A percentile compares a stretch with the other conserved stretches of the same genome.
Conservation (phyloP, 2,797 vertebrate genomes). For the Gambusia yucatana region DNA sequence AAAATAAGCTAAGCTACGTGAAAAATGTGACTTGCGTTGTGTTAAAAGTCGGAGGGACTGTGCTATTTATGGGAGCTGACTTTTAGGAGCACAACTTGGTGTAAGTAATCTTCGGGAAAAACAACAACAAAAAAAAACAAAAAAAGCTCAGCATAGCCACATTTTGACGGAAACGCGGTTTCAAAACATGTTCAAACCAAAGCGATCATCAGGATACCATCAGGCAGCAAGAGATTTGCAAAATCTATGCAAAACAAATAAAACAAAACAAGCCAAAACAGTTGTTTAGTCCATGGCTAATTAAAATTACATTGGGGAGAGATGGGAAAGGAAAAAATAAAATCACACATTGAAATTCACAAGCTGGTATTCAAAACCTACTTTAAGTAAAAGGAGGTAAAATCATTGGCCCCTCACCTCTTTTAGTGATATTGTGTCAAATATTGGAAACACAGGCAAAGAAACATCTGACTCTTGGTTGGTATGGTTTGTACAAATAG, state of each 20-base stretch:
- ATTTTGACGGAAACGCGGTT: conserved; percentile 19
- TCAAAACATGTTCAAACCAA: conserved; percentile 6
- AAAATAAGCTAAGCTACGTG: conserved; percentile 46
- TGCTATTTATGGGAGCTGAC: conserved; percentile 8
- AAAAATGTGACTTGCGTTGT: conserved; percentile 22
- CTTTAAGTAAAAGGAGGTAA: conserved; percentile 13
- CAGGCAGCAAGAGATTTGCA: conserved; percentile 12
- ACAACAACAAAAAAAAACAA: background rate
- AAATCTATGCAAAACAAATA: conserved; percentile 26
- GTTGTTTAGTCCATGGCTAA: conserved; percentile 42
- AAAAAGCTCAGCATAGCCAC: conserved; percentile 16
- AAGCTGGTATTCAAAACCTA: conserved; percentile 50
- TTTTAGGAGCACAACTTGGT: conserved; percentile 1
- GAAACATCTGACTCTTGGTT: conserved; percentile 32
- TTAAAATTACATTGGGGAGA: conserved; percentile 21
- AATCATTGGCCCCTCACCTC: conserved; percentile 16
- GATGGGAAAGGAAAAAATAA: background rate
- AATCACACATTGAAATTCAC: conserved; percentile 53
- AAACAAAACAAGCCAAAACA: conserved; percentile 14
- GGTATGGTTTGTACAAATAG: conserved; percentile 28
- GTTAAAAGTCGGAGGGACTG: conserved; percentile 10
- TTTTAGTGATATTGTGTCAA: conserved; percentile 26
- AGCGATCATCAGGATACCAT: conserved; percentile 23
- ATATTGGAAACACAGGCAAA: conserved; percentile 35
- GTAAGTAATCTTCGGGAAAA: background rate